These are phyloP conservation scores for Pherbina coryleti DNA, from an alignment of 2,888 invertebrate genomes.

Conservation along the genomic window DNA sequence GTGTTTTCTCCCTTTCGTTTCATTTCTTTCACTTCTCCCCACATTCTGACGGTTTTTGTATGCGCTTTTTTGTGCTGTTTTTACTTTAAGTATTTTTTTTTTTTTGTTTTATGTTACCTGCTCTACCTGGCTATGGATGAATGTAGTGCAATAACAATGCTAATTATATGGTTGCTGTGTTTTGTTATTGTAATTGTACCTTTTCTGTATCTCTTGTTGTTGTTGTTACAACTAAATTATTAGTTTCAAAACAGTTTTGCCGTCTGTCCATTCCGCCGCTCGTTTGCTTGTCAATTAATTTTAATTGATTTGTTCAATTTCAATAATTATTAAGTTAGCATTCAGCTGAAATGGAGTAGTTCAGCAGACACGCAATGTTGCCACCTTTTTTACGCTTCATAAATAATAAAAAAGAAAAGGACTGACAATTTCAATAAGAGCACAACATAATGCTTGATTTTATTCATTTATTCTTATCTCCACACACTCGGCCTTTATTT, in stretches of 20 bases:
- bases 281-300: constrained; percentile 9
- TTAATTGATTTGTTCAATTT: constrained; percentile 14
- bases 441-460: too few species aligned
- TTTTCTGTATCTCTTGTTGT: neutral
- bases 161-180: constrained; percentile 7
- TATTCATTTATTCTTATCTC: too few species aligned
- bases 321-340: neutral
- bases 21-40: too few species aligned
- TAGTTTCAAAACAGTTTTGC: neutral
- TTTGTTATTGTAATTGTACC: neutral
- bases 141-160: neutral
- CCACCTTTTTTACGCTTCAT: neutral
- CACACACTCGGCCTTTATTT: too few species aligned
- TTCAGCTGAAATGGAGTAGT: neutral
- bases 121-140: neutral
- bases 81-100: neutral
- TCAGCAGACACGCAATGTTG: neutral
- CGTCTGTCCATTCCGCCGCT: neutral
- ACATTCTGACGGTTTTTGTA: too few species aligned
- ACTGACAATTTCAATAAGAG: too few species aligned
- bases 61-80: too few species aligned
- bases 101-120: neutral
- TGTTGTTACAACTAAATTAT: neutral
- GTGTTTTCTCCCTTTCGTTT: too few species aligned
- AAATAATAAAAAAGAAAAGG: too few species aligned